Evolutionary conservation across 2,113 vertebrate species (phyloP).

Genomic region (Campylomormyrus numenius): DNA sequence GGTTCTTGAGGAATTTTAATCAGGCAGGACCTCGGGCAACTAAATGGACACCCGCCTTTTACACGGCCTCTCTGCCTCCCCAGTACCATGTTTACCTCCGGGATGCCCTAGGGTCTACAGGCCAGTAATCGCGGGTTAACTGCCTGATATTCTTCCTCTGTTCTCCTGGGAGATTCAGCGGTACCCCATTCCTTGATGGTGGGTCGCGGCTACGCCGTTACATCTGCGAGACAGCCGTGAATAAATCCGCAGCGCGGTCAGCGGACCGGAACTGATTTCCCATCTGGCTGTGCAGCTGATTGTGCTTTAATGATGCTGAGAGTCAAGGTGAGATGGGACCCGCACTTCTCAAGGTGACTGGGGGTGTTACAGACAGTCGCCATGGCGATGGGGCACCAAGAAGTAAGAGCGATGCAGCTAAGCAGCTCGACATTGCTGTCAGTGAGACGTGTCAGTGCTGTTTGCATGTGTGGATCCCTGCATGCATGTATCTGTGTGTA

Average conservation of each 20-base stretch:
- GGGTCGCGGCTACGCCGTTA: background rate
- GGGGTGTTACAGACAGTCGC: conserved; percentile 30
- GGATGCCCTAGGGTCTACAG: background rate
- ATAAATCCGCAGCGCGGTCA: background rate
- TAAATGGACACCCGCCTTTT: background rate
- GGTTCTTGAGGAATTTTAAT: background rate
- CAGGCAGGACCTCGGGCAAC: background rate
- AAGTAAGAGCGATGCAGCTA: background rate
- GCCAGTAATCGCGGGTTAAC: background rate
- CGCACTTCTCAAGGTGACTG: conserved; percentile 6
- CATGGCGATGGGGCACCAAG: conserved; percentile 14
- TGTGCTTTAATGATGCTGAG: background rate
- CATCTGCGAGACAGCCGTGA: background rate
- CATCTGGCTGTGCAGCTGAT: background rate
- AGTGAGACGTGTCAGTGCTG: background rate
- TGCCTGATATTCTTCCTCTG: background rate
- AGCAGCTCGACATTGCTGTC: background rate
- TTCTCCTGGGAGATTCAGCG: background rate
- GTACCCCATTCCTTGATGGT: background rate
- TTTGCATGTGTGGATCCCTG: background rate
- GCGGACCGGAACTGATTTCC: conserved; percentile 19
- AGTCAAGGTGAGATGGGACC: conserved; percentile 4
- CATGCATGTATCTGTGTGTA: background rate
- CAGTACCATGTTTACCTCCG: background rate
- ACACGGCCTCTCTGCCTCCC: background rate